A percentile compares a stretch with the other conserved stretches of the same genome.
Conservation (phyloP, 2,888 invertebrate genomes). For the Macrophya annulata region DNA sequence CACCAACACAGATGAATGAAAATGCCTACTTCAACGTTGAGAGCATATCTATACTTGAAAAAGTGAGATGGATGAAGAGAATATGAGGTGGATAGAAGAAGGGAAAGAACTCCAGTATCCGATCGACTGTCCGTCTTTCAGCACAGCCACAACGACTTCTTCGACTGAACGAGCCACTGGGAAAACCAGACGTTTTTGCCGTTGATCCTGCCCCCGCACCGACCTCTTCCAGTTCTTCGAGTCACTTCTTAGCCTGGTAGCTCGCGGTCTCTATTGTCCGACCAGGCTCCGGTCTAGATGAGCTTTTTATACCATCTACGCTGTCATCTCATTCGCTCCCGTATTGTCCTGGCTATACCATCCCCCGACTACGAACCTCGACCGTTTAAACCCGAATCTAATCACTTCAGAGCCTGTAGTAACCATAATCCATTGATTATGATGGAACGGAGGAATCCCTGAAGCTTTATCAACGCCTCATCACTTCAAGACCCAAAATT, state of each 20-base stretch:
- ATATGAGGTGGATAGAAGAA: not conserved
- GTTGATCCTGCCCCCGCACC: not conserved
- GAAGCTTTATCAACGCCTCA: not conserved
- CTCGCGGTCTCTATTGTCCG: conserved; percentile 36
- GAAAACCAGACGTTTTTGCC: not conserved
- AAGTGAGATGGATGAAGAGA: not conserved
- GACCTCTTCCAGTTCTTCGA: conserved; percentile 1
- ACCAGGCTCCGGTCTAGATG: conserved; percentile 20
- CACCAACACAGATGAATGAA: not conserved
- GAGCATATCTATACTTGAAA: not conserved
- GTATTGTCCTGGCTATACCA: conserved; percentile 5
- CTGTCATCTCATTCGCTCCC: conserved; percentile 36
- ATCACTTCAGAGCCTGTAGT: not conserved
- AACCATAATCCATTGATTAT: not conserved
- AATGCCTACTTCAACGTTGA: not conserved
- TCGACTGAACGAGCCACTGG: not conserved
- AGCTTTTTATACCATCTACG: conserved; percentile 32
- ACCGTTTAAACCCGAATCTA: conserved; percentile 47
- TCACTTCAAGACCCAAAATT: not conserved
- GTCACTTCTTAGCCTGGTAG: conserved; percentile 36
- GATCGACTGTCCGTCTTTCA: not conserved
- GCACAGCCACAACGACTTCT: not conserved
- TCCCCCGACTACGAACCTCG: not conserved
- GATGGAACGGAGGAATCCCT: not conserved
- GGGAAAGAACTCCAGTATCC: not conserved